Conservation (phyloP, 2,888 invertebrate species). For the Minunthozetes semirufus region DNA sequence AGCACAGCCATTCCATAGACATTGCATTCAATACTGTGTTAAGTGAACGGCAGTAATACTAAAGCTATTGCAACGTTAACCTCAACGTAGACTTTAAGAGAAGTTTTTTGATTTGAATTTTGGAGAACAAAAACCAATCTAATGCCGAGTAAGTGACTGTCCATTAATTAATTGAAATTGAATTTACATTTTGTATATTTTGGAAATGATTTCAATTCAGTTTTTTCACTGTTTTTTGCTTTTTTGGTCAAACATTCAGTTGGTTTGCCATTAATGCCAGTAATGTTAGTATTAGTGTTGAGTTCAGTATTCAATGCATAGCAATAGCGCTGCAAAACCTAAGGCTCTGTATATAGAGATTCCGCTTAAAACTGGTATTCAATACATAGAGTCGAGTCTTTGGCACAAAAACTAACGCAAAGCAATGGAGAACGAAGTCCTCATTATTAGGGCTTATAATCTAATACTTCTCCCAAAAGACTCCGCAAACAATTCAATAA, state of each 20-base stretch:
- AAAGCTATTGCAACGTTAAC: background rate
- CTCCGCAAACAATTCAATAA: background rate
- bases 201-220: background rate
- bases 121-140: background rate
- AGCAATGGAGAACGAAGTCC: background rate
- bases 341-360: background rate
- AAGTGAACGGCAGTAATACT: background rate
- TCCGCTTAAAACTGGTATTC: conserved; percentile 19
- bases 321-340: background rate
- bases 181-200: background rate
- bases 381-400: background rate
- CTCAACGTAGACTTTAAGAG: background rate
- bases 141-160: conserved; percentile 4
- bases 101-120: conserved; percentile 9
- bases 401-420: background rate
- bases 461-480: background rate
- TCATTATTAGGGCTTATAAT: background rate
- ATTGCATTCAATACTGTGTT: conserved; percentile 6
- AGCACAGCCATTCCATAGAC: background rate
- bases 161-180: background rate
- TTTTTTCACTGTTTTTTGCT: background rate
- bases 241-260: background rate
- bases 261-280: background rate
- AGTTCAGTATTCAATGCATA: background rate
- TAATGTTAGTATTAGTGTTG: background rate